A percentile compares a stretch with the other conserved stretches of the same genome.
phyloP scores from a whole-genome alignment of 2,113 vertebrate genomes.

The Nibea albiflora region DNA sequence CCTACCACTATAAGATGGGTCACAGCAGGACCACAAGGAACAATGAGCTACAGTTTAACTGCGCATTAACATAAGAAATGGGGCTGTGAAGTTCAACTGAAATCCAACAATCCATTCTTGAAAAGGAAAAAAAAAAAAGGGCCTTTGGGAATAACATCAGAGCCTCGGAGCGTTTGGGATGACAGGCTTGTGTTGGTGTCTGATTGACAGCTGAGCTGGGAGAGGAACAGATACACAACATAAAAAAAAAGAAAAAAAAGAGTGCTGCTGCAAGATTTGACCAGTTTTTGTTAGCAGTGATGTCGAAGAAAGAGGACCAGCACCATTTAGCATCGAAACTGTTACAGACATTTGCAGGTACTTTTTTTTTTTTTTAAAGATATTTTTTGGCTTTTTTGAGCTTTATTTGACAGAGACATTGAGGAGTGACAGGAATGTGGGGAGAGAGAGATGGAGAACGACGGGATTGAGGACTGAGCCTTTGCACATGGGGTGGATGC shows the following conservation, averaged over 20 bases:
- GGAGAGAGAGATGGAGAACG: no score
- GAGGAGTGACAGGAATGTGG: no score
- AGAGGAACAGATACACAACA: background rate
- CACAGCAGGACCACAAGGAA: slow-evolving; percentile 12
- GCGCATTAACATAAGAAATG: background rate
- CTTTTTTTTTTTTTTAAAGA: no score
- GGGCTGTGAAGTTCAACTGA: background rate
- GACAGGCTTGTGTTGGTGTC: background rate
- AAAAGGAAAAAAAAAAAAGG: background rate
- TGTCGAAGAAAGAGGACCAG: background rate
- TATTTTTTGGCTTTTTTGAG: no score
- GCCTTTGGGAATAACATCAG: background rate
- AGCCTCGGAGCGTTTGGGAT: background rate
- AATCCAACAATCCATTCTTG: background rate
- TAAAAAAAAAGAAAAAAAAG: background rate
- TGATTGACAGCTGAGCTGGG: background rate
- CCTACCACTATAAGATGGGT: slow-evolving; percentile 14
- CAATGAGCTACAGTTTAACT: slow-evolving; percentile 23
- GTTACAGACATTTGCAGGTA: background rate
- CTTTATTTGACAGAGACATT: no score
- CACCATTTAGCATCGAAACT: background rate
- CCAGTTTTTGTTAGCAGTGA: background rate
- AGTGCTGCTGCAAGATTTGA: background rate
- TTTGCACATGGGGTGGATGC: no score
- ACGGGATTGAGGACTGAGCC: no score